Conservation (phyloP, 2,113 vertebrate species). For the Menidia beryllina region DNA sequence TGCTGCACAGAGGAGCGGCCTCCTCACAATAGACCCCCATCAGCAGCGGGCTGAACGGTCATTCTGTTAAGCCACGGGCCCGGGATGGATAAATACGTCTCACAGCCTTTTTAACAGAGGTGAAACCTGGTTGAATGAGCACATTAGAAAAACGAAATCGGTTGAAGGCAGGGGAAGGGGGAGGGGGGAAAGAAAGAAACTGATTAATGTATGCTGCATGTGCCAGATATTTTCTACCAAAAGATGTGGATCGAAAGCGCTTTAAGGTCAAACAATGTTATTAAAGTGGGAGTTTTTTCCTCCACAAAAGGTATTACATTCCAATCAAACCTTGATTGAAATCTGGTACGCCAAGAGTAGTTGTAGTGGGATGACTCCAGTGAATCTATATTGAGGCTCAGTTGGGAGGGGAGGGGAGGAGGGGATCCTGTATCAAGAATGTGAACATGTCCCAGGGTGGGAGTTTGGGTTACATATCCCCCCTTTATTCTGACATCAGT, state of each 20-base stretch:
- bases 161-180: constrained; percentile 3
- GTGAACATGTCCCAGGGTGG: constrained; percentile 69
- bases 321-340: constrained; percentile 62
- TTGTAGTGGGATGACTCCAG: constrained; percentile 56
- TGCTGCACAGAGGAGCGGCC: constrained; percentile 30
- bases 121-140: constrained; percentile 52
- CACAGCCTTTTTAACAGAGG: constrained; percentile 48
- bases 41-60: constrained; percentile 42
- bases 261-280: constrained; percentile 47
- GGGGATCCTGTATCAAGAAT: constrained; percentile 66
- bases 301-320: constrained; percentile 54
- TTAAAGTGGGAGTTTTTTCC: constrained; percentile 31
- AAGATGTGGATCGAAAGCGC: constrained; percentile 24
- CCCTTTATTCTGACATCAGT: constrained; percentile 76
- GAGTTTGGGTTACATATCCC: constrained; percentile 75
- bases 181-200: constrained; percentile 2
- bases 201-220: constrained; percentile 4
- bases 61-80: constrained; percentile 51
- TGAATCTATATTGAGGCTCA: constrained; percentile 73
- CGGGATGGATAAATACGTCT: constrained; percentile 43
- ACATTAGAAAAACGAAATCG: constrained; percentile 24
- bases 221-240: constrained; percentile 5
- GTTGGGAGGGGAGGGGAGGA: constrained; percentile 37
- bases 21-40: constrained; percentile 47
- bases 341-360: constrained; percentile 45